Conservation (phyloP, 2,797 vertebrate genomes). For the Tokudaia muenninki region DNA sequence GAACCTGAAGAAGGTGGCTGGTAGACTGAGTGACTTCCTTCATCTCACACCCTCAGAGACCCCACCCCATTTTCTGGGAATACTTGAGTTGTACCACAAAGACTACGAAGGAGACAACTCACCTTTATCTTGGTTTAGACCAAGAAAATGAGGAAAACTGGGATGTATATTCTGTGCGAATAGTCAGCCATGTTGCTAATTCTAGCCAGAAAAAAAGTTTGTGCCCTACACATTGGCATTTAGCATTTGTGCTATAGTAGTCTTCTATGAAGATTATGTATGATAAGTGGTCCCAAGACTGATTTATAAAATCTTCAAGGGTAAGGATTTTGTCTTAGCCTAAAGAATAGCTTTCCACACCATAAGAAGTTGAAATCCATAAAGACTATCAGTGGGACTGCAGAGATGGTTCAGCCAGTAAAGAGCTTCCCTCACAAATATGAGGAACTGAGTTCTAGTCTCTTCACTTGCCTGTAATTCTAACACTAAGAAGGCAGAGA, state of each 20-base stretch:
- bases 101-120: background rate
- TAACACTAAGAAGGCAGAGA: background rate
- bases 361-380: background rate
- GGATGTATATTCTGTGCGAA: background rate
- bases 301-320: background rate
- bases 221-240: background rate
- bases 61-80: background rate
- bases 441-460: background rate
- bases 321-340: background rate
- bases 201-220: slow-evolving; percentile 1
- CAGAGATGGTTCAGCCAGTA: background rate
- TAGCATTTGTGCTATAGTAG: background rate
- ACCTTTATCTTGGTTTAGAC: background rate
- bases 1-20: background rate
- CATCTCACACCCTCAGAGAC: background rate
- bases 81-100: background rate
- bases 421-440: background rate
- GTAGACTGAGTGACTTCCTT: too few species aligned
- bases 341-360: background rate
- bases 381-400: background rate
- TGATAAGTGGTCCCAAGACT: background rate
- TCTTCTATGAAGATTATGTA: background rate
- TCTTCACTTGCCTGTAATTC: background rate
- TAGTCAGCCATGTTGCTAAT: background rate
- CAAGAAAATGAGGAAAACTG: slow-evolving; percentile 17